These are phyloP conservation scores for Idris sp. DNA, from an alignment of 1,140 invertebrate genomes.

Conservation along the genomic window DNA sequence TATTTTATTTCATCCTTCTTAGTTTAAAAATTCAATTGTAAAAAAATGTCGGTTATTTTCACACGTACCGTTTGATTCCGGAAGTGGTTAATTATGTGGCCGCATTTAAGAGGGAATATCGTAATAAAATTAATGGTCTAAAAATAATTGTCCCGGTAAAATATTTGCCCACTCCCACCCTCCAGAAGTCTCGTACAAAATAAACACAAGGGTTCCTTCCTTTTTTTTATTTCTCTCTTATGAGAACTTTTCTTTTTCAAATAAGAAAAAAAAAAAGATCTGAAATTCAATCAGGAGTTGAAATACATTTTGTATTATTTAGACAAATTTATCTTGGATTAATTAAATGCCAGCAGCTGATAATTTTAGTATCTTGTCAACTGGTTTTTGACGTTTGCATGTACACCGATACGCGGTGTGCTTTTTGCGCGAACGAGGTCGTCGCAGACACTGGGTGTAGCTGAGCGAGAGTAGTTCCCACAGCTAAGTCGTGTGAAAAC, in stretches of 20 bases:
- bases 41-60: constrained; percentile 40
- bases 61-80: constrained; percentile 29
- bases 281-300: no score
- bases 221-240: no score
- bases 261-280: no score
- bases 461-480: constrained; percentile 68
- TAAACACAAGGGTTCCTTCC: no score
- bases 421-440: constrained; percentile 54
- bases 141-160: constrained; percentile 66
- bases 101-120: constrained; percentile 23
- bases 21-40: constrained; percentile 26
- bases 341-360: no score
- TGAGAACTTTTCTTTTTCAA: no score
- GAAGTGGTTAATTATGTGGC: constrained; percentile 60
- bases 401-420: constrained; percentile 49
- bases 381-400: constrained; percentile 27
- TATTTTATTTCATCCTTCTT: no score
- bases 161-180: constrained; percentile 62
- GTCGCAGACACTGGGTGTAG: constrained; percentile 57
- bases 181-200: no score
- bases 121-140: constrained; percentile 50
- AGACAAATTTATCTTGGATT: no score
- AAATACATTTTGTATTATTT: no score
- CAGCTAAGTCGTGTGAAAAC: constrained; percentile 71
- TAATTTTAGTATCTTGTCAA: no score